phyloP scores from a whole-genome alignment of 2,113 vertebrate species.

The Vulpes lagopus region DNA sequence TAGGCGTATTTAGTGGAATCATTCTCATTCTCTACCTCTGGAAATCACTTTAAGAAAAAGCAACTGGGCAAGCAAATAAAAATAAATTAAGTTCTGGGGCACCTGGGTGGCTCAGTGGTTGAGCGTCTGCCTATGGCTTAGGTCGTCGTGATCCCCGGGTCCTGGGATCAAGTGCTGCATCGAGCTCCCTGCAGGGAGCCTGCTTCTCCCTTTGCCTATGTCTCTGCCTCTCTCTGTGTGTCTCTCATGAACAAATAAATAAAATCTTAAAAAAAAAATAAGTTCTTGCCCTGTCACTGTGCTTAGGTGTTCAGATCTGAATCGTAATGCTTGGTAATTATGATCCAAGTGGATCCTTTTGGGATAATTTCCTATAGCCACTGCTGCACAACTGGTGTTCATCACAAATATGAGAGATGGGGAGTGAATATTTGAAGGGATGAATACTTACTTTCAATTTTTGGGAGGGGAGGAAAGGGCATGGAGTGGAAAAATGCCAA shows the following conservation, averaged over 20 bases:
- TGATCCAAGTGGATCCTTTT: background rate
- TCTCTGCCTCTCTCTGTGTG: too few relatives aligned
- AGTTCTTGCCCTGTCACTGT: background rate
- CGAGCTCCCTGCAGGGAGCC: too few relatives aligned
- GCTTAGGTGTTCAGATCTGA: background rate
- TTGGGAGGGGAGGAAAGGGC: background rate
- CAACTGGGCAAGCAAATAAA: background rate
- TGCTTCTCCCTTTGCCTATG: too few relatives aligned
- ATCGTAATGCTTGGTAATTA: background rate
- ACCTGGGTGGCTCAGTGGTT: too few relatives aligned
- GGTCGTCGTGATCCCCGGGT: too few relatives aligned
- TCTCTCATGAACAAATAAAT: too few relatives aligned
- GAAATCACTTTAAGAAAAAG: background rate
- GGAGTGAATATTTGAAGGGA: background rate
- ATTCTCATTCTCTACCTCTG: background rate
- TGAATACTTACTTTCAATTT: background rate
- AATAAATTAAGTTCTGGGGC: background rate
- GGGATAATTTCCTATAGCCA: background rate
- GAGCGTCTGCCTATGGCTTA: too few relatives aligned
- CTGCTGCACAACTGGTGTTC: background rate
- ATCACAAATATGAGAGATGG: background rate
- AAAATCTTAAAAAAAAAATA: background rate
- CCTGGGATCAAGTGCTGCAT: too few relatives aligned
- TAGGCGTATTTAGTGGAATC: background rate
- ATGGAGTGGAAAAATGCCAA: background rate